Conservation (phyloP, 1,140 invertebrate species). For the Drosophila equinoxialis region DNA sequence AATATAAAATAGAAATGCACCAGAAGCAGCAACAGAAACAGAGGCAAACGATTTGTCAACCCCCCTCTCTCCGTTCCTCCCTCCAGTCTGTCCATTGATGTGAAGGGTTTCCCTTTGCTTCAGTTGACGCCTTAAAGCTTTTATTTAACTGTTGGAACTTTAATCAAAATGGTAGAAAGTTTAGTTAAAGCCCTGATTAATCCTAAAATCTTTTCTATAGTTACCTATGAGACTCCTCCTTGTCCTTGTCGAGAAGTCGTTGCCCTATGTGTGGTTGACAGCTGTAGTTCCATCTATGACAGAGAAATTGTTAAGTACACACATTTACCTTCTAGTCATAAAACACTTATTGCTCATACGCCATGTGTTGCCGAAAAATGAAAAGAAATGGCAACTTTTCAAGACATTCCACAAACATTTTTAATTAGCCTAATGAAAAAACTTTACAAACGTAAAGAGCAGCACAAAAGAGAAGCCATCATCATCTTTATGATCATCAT, state of each 20-base stretch:
- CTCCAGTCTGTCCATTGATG: neutral
- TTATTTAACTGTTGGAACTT: too few relatives aligned
- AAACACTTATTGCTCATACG: constrained; percentile 70
- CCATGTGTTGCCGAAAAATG: constrained; percentile 65
- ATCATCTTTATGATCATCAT: neutral
- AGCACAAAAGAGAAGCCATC: constrained; percentile 31
- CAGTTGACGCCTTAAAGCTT: neutral
- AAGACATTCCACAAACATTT: constrained; percentile 65
- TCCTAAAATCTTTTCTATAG: too few relatives aligned
- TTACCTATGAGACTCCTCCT: too few relatives aligned
- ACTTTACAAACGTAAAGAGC: constrained; percentile 63
- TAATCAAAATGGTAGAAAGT: too few relatives aligned
- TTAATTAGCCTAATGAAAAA: constrained; percentile 82
- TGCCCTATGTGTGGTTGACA: constrained; percentile 12
- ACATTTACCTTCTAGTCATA: constrained; percentile 64
- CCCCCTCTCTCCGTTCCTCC: neutral
- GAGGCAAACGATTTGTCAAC: constrained; percentile 10
- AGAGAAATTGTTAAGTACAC: constrained; percentile 41
- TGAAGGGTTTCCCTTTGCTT: neutral
- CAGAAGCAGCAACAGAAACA: neutral
- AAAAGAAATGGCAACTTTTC: constrained; percentile 45
- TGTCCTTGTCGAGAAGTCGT: neutral
- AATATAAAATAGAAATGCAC: constrained; percentile 17
- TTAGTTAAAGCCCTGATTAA: too few relatives aligned
- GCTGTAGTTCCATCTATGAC: constrained; percentile 39